Evolutionary conservation across 92 coral and sea anemone genomes (phyloP).

Genomic region (Pocillopora grandis): DNA sequence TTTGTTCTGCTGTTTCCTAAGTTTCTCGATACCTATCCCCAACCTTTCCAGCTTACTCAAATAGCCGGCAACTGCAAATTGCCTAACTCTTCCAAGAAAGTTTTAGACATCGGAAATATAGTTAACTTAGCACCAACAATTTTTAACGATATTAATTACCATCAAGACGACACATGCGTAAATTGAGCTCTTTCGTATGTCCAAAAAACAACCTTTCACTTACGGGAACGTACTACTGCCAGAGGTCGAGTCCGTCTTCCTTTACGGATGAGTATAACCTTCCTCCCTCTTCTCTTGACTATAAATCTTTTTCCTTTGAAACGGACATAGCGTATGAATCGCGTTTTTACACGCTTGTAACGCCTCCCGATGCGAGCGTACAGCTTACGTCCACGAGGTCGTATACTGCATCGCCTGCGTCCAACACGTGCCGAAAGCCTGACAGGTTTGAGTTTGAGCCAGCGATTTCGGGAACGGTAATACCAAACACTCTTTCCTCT

Average conservation of each 20-base stretch:
- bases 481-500: slow-evolving; percentile 18
- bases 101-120: no score
- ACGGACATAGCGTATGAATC: not conserved
- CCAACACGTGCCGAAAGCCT: slow-evolving; percentile 10
- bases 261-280: not conserved
- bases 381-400: slow-evolving; percentile 3
- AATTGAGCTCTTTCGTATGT: not conserved
- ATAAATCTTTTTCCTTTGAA: not conserved
- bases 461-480: not conserved
- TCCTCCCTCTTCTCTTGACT: not conserved
- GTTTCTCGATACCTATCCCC: no score
- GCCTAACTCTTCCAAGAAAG: no score
- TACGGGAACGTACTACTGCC: slow-evolving; percentile 10
- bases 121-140: no score
- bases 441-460: not conserved
- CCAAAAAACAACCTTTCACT: not conserved
- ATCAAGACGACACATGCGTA: no score
- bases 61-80: no score
- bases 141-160: no score
- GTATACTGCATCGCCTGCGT: slow-evolving; percentile 17
- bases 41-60: no score
- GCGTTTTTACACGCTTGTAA: not conserved
- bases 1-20: no score
- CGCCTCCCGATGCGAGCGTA: slow-evolving; percentile 19
- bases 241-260: slow-evolving; percentile 2